Evolutionary conservation across 2,888 invertebrate species (phyloP).

Genomic region (Ectemnius lituratus): DNA sequence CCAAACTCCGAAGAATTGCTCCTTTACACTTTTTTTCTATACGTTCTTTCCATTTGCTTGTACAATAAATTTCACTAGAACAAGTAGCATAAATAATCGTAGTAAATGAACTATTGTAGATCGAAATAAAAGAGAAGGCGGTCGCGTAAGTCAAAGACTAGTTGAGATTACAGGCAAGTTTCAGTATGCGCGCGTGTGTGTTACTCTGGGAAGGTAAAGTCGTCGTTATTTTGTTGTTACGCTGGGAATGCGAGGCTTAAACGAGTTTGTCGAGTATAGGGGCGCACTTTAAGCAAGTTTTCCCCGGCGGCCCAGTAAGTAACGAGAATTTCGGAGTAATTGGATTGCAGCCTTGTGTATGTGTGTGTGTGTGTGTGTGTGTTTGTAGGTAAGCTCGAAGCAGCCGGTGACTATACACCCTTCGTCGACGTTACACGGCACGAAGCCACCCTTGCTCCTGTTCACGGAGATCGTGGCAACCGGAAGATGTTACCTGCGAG

Average conservation of each 20-base stretch:
- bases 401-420: constrained; percentile 91
- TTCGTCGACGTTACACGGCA: constrained; percentile 86
- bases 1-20: too few species aligned
- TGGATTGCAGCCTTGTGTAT: constrained; percentile 24
- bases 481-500: constrained; percentile 88
- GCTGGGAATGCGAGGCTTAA: constrained; percentile 38
- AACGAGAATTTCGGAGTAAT: constrained; percentile 49
- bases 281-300: constrained; percentile 43
- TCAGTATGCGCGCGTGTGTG: constrained; percentile 2
- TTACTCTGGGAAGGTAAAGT: constrained; percentile 9
- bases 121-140: too few species aligned
- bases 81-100: too few species aligned
- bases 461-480: constrained; percentile 95
- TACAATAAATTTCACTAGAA: too few species aligned
- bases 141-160: too few species aligned
- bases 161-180: too few species aligned
- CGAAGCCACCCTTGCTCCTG: constrained; percentile 86
- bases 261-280: constrained; percentile 36
- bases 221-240: constrained; percentile 31
- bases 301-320: constrained; percentile 22
- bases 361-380: constrained; percentile 9
- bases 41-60: too few species aligned
- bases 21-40: too few species aligned
- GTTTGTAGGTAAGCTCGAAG: constrained; percentile 81
- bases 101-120: too few species aligned